Evolutionary conservation across 2,113 vertebrate genomes (phyloP).

Genomic region (Papio anubis): DNA sequence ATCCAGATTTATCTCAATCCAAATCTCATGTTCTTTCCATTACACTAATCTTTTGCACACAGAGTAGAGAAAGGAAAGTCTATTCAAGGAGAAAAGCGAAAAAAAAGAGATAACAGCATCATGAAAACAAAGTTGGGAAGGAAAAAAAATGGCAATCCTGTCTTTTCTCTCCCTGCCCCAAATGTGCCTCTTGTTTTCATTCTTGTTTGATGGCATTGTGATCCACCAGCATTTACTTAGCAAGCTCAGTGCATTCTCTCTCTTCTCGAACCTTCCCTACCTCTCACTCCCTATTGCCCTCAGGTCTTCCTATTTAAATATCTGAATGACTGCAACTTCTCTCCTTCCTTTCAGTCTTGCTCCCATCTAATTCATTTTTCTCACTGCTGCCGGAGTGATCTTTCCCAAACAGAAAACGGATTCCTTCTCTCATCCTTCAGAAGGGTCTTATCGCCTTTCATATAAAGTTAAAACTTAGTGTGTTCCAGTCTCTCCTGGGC

Average conservation of each 20-base stretch:
- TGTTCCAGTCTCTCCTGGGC: too few relatives aligned
- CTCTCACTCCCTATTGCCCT: neutral
- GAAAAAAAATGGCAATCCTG: neutral
- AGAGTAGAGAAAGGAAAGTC: neutral
- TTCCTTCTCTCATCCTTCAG: neutral
- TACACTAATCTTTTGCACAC: neutral
- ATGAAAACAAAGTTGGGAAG: neutral
- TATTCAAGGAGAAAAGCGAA: neutral
- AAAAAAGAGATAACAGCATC: neutral
- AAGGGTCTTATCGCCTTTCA: neutral
- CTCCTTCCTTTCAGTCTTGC: neutral
- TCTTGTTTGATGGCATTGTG: neutral
- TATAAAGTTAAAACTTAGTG: neutral
- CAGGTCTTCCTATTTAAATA: neutral
- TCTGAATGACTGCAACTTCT: neutral
- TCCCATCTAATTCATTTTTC: neutral
- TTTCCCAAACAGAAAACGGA: neutral
- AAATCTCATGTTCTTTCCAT: neutral
- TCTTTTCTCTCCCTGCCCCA: neutral
- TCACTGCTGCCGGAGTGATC: neutral
- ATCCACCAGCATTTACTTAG: neutral
- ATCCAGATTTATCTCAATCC: neutral
- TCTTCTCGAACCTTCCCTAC: neutral
- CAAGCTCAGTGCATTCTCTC: neutral
- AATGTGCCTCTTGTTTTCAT: neutral